Base-by-base conservation (phyloP, 2,113 vertebrate genomes). In the Anhinga rufa region DNA sequence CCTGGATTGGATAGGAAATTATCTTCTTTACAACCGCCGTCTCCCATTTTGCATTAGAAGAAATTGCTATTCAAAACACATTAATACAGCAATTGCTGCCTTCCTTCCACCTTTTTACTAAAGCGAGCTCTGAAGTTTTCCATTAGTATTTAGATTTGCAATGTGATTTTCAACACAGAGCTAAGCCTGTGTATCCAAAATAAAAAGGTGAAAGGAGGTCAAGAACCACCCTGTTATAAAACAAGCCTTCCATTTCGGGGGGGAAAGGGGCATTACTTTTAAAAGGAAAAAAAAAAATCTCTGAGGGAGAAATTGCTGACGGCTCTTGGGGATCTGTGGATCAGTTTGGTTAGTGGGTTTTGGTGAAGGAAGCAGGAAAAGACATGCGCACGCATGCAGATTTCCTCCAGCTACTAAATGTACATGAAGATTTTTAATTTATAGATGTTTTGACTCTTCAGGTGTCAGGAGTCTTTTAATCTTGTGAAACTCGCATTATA, bases 1-100 rank as follows among this genome's bases (percentile, higher is more conserved):
- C 34, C 44, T 82, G 92, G 94, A 97, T 88, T 96, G 92, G 92
- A 49, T 24, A 76, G 74, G 78, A 85, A 94, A 85, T 96, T 3
- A 52, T 46, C 44, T 75, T 80, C 69, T 82, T 76, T 42, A 82
- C 48, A 80, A 28, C 42, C 14, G 3, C 58, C 10, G 3, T 10
- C 71, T n/a, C 54, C 20, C 62, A 62, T 52, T 94, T 72, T 87
- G 77, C 88, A 85, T 48, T 6, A 82, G 10, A 60, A 96, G 16
- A 61, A 94, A 72, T 2, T 76, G 40, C 34, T 58, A 31, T 40
- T 87, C 46, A 28, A 75, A 80, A 62, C 4, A 17, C 17, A 52
- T 17, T 28, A 66, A 49, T 5, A 31, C 1, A 7, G 72, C 19
- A 52, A 49, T 24, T 8, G 36, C 52, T 65, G 66, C 42, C 70